Conservation (phyloP, 2,113 vertebrate genomes). For the Pyxicephalus adspersus region DNA sequence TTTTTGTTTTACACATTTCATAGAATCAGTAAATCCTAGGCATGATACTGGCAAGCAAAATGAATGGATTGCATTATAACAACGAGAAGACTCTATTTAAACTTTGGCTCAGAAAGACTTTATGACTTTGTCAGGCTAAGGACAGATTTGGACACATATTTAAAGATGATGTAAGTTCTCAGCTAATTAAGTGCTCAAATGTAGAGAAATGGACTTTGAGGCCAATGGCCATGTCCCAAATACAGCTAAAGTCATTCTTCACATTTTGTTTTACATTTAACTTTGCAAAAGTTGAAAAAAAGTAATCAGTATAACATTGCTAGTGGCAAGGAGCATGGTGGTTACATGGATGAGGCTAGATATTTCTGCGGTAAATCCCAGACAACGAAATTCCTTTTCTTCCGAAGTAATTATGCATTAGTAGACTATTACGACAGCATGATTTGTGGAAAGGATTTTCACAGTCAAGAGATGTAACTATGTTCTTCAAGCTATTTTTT, state of each 20-base stretch:
- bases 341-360: conserved; percentile 67
- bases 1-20: conserved; percentile 25
- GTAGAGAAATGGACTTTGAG: conserved; percentile 38
- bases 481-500: conserved; percentile 81
- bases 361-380: conserved; percentile 61
- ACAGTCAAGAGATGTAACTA: conserved; percentile 81
- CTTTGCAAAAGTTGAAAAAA: conserved; percentile 11
- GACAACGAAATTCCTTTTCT: conserved; percentile 62
- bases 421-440: conserved; percentile 65
- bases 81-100: conserved; percentile 14
- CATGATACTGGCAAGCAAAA: conserved; percentile 7
- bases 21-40: conserved; percentile 7
- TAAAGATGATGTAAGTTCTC: conserved; percentile 50
- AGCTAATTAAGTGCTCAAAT: conserved; percentile 45
- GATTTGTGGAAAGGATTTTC: conserved; percentile 77
- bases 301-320: conserved; percentile 59
- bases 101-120: conserved; percentile 53
- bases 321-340: conserved; percentile 60
- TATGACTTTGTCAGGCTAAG: conserved; percentile 51
- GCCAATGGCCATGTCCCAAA: conserved; percentile 48
- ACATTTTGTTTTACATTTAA: conserved; percentile 25
- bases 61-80: conserved; percentile 31
- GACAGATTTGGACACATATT: conserved; percentile 45
- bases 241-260: neutral
- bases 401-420: conserved; percentile 48